These are phyloP conservation scores for Nycticryphes semicollaris DNA, from an alignment of 2,113 vertebrate genomes.

Conservation along the genomic window DNA sequence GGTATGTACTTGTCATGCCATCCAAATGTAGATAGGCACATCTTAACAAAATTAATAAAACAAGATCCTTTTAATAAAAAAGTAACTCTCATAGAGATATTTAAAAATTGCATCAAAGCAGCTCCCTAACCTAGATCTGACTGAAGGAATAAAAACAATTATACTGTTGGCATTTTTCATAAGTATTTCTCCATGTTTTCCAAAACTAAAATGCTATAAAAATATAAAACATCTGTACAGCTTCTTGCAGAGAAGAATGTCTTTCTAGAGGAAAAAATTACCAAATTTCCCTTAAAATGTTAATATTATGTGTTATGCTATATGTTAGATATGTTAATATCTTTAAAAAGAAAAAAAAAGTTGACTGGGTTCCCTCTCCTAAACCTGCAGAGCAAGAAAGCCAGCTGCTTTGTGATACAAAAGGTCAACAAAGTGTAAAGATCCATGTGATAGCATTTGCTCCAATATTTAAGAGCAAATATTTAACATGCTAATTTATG, in stretches of 20 bases:
- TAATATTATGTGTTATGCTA: too few relatives aligned
- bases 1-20: background rate
- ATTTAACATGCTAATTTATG: background rate
- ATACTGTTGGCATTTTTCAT: background rate
- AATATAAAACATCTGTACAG: background rate
- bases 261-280: background rate
- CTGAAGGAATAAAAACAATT: background rate
- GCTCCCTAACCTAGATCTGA: background rate
- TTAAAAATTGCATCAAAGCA: background rate
- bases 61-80: background rate
- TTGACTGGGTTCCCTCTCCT: background rate
- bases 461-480: background rate
- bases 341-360: background rate
- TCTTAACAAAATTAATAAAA: background rate
- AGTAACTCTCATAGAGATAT: background rate
- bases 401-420: background rate
- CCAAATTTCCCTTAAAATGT: background rate
- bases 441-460: background rate
- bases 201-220: background rate
- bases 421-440: background rate
- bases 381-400: background rate
- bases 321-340: background rate
- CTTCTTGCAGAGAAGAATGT: background rate
- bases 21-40: background rate
- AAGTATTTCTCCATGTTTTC: background rate